phyloP scores from a whole-genome alignment of 2,113 vertebrate species.

The Elephantulus edwardii region DNA sequence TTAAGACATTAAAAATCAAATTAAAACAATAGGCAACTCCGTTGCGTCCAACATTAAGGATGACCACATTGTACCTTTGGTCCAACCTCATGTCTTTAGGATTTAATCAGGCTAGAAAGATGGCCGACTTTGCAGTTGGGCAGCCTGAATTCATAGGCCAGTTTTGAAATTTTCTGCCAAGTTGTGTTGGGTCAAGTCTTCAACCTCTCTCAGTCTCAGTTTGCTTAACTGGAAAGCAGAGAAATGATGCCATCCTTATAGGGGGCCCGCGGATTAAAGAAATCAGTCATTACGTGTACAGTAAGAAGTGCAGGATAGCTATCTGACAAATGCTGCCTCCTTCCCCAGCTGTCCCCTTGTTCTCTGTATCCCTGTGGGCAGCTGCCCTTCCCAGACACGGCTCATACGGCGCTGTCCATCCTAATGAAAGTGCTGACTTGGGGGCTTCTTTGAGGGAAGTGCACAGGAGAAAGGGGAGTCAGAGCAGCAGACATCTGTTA shows the following conservation, averaged over 20 bases:
- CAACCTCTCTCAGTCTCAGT: neutral
- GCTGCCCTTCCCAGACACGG: slow-evolving; percentile 55
- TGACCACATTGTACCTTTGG: neutral
- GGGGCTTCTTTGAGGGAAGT: slow-evolving; percentile 43
- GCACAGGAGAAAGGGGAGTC: neutral
- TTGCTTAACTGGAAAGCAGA: slow-evolving; percentile 34
- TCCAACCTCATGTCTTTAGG: neutral
- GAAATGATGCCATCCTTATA: neutral
- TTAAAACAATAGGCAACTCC: neutral
- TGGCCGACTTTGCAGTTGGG: neutral
- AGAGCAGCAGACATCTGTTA: slow-evolving; percentile 18
- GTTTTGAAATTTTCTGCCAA: neutral
- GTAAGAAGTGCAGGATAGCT: slow-evolving; percentile 30
- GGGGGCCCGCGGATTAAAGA: neutral
- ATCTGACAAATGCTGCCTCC: slow-evolving; percentile 34
- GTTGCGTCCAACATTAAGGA: neutral
- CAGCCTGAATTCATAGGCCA: neutral
- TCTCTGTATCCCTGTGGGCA: slow-evolving; percentile 16
- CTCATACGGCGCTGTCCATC: slow-evolving; percentile 5
- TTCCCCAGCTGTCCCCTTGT: slow-evolving; percentile 58
- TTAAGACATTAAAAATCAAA: neutral
- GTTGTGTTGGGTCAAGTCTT: neutral
- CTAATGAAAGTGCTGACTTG: neutral
- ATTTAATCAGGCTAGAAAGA: neutral
- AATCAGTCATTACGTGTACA: neutral